Conservation (phyloP, 2,797 vertebrate genomes). For the Centropyge bicolor region DNA sequence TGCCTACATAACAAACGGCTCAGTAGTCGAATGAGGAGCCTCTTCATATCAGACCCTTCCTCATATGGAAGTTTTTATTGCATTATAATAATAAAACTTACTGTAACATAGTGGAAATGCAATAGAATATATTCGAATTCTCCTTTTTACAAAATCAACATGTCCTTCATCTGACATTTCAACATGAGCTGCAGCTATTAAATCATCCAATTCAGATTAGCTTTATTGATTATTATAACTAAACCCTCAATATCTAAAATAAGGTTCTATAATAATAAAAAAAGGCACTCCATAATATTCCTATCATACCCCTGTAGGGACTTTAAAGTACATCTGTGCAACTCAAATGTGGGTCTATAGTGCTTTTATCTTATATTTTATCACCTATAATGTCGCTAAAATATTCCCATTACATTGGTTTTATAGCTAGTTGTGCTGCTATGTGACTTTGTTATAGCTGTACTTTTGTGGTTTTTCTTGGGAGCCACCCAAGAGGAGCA, state of each 20-base stretch:
- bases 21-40: neutral
- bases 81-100: neutral
- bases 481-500: constrained; percentile 17
- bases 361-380: constrained; percentile 60
- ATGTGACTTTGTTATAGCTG: neutral
- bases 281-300: constrained; percentile 20
- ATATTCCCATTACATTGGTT: constrained; percentile 19
- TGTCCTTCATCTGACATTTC: constrained; percentile 48
- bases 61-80: neutral
- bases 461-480: constrained; percentile 12
- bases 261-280: constrained; percentile 28
- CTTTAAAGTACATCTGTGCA: constrained; percentile 34
- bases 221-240: neutral
- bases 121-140: constrained; percentile 41
- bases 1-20: constrained; percentile 9
- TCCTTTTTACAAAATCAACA: constrained; percentile 30
- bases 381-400: constrained; percentile 42
- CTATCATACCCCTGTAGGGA: constrained; percentile 17
- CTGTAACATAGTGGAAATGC: neutral
- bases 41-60: no score
- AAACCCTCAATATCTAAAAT: constrained; percentile 26
- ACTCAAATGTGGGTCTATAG: constrained; percentile 13
- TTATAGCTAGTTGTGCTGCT: constrained; percentile 17
- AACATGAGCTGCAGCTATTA: neutral
- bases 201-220: neutral